Conservation (phyloP, 1,140 invertebrate species). For the Drosophila nigromelanica region DNA sequence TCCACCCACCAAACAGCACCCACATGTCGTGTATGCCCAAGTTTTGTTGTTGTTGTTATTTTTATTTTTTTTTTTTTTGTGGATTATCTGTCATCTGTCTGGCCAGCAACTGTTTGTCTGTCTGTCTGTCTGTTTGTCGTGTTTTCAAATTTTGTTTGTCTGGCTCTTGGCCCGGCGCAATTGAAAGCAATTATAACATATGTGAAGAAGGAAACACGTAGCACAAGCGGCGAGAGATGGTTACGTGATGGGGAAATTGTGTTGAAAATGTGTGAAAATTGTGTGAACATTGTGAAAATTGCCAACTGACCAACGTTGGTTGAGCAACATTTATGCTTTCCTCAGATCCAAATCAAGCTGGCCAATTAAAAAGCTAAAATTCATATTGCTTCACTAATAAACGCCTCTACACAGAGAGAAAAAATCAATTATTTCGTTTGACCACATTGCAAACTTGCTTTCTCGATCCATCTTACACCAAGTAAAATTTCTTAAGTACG, state of each 20-base stretch:
- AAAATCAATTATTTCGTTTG: no score
- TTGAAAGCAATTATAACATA: slow-evolving; percentile 77
- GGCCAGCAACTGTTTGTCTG: slow-evolving; percentile 39
- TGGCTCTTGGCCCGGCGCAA: slow-evolving; percentile 43
- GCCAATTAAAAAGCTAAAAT: slow-evolving; percentile 45
- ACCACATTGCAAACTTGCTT: no score
- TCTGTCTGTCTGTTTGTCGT: slow-evolving; percentile 32
- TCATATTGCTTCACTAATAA: slow-evolving; percentile 33
- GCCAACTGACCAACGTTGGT: slow-evolving; percentile 33
- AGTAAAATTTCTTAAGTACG: no score
- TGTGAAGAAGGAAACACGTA: slow-evolving; percentile 47
- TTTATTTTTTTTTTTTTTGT: slow-evolving; percentile 40
- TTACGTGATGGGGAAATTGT: slow-evolving; percentile 42
- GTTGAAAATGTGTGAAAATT: slow-evolving; percentile 39
- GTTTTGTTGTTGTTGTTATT: slow-evolving; percentile 11
- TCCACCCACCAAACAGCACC: background rate
- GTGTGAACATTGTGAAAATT: slow-evolving; percentile 22
- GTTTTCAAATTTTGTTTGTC: slow-evolving; percentile 43
- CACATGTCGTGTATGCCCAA: slow-evolving; percentile 35
- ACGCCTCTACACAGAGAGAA: background rate
- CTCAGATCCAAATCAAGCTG: slow-evolving; percentile 37
- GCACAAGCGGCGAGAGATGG: slow-evolving; percentile 11
- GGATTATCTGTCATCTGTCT: slow-evolving; percentile 73
- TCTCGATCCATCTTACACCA: no score
- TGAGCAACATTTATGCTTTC: slow-evolving; percentile 43